Percentiles rank a stretch among this genome's conserved stretches.
Evolutionary conservation across 2,113 vertebrate genomes (phyloP).

Genomic region (Nettapus auritus): DNA sequence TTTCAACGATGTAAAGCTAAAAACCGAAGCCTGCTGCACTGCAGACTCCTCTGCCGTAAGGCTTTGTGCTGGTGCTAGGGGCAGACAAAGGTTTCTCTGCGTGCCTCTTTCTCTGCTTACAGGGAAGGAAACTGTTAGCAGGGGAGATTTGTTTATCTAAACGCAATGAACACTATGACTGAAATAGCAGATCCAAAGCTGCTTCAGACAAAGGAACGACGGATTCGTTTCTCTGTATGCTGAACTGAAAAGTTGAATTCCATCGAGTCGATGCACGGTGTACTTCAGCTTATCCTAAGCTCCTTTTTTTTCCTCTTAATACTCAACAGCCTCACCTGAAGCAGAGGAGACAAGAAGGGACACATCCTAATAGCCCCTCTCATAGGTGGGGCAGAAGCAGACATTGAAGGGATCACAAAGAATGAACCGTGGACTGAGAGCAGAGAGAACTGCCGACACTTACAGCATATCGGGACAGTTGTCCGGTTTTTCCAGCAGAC

Average conservation of each 20-base stretch:
- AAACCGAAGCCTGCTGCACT: not conserved
- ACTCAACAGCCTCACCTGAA: not conserved
- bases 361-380: not conserved
- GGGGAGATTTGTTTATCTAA: not conserved
- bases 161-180: not conserved
- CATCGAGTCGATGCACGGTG: not conserved
- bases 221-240: not conserved
- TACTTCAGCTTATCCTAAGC: not conserved
- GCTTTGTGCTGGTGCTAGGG: not conserved
- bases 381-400: accelerated
- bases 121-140: not conserved
- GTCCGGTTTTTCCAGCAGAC: constrained; percentile 96
- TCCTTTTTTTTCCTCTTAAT: not conserved
- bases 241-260: not conserved
- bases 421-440: accelerated
- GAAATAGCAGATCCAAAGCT: not conserved
- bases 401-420: not conserved
- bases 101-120: not conserved
- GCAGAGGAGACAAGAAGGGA: not conserved
- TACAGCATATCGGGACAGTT: constrained; percentile 98
- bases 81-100: not conserved
- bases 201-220: not conserved
- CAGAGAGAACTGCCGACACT: constrained; percentile 9
- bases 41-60: not conserved
- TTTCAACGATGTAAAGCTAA: constrained; percentile 23